Evolutionary conservation across 2,888 invertebrate genomes (phyloP).

Genomic region (Podabrus alpinus): DNA sequence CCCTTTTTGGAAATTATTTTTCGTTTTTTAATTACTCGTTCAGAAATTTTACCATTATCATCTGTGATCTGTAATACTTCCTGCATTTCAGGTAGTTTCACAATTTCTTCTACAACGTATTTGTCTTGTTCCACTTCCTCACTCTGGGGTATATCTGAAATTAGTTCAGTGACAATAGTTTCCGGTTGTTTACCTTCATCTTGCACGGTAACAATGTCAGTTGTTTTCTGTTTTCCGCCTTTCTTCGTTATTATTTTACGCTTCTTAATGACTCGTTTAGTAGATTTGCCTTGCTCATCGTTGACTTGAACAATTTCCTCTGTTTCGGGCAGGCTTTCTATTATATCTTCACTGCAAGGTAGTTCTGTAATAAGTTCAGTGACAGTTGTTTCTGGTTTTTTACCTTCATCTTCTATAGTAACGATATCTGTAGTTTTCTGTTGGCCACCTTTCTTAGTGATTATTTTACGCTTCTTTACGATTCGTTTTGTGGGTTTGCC

Average conservation of each 20-base stretch:
- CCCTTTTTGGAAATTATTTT: constrained; percentile 46
- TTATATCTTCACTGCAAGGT: constrained; percentile 34
- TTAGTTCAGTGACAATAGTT: constrained; percentile 39
- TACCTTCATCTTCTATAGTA: constrained; percentile 31
- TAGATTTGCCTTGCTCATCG: constrained; percentile 27
- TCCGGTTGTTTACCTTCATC: constrained; percentile 43
- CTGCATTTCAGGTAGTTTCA: constrained; percentile 47
- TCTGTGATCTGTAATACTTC: constrained; percentile 41
- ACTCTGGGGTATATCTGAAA: not conserved
- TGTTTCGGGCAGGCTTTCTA: constrained; percentile 41
- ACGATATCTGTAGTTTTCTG: constrained; percentile 33
- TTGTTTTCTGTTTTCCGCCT: constrained; percentile 40
- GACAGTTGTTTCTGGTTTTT: constrained; percentile 27
- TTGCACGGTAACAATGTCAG: constrained; percentile 49
- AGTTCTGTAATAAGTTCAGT: constrained; percentile 32
- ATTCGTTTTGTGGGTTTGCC: constrained; percentile 34
- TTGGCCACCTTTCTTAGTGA: constrained; percentile 47
- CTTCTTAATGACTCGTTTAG: constrained; percentile 34
- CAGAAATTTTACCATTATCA: constrained; percentile 32
- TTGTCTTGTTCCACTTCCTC: too few species aligned
- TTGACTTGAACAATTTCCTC: constrained; percentile 30
- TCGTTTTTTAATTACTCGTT: constrained; percentile 38
- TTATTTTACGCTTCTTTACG: constrained; percentile 48
- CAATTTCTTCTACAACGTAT: constrained; percentile 24
- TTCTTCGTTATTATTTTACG: constrained; percentile 30